phyloP scores from a whole-genome alignment of 2,888 invertebrate genomes.

The Caprella mutica region DNA sequence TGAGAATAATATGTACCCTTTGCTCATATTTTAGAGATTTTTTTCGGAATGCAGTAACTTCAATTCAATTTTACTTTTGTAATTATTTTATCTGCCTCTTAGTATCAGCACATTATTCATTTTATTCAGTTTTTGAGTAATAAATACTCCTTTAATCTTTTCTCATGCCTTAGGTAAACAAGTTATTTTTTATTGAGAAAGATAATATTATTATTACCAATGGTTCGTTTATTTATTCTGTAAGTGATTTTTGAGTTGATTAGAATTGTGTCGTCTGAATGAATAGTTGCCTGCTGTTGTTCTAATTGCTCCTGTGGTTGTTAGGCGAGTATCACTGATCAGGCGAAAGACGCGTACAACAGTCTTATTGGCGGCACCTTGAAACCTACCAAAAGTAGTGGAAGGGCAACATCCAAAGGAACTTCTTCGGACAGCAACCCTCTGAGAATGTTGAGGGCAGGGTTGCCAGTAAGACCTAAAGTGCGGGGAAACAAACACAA shows the following conservation, averaged over 20 bases:
- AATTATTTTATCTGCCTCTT: too few relatives aligned
- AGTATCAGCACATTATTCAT: too few relatives aligned
- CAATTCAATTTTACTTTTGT: too few relatives aligned
- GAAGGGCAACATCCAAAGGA: constrained; percentile 6
- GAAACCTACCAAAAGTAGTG: constrained; percentile 27
- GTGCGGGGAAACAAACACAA: constrained; percentile 46
- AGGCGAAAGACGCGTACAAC: constrained; percentile 85
- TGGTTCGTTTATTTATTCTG: constrained; percentile 5
- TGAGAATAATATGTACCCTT: too few relatives aligned
- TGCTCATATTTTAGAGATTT: too few relatives aligned
- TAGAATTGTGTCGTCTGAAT: neutral
- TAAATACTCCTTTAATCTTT: too few relatives aligned
- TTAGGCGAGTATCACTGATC: constrained; percentile 71
- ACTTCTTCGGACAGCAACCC: constrained; percentile 46
- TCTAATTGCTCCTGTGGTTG: constrained; percentile 39
- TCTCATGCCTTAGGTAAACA: too few relatives aligned
- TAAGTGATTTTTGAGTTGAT: constrained; percentile 12
- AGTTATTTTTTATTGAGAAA: too few relatives aligned
- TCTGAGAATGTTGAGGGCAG: constrained; percentile 53
- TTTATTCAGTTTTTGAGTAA: too few relatives aligned
- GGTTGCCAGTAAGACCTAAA: constrained; percentile 46
- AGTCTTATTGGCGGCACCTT: constrained; percentile 69
- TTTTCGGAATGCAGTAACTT: too few relatives aligned
- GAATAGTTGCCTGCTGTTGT: neutral
- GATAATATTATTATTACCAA: too few relatives aligned